These are phyloP conservation scores for Drosophila imparisetae DNA, from an alignment of 2,888 invertebrate species.

Conservation along the genomic window DNA sequence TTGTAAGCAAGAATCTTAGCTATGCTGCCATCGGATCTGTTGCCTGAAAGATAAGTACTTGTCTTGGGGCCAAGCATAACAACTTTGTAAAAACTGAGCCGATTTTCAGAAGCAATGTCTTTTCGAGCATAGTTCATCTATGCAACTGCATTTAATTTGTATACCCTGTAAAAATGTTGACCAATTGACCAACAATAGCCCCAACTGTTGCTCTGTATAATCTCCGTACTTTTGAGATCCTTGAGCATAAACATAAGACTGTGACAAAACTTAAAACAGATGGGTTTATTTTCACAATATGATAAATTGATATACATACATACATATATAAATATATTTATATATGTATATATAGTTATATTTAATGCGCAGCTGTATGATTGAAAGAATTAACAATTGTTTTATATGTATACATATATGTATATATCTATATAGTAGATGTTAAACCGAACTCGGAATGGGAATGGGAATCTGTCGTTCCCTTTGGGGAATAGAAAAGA, in stretches of 20 bases:
- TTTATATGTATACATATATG: background rate
- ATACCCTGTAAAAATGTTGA: background rate
- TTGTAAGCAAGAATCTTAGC: too few relatives aligned
- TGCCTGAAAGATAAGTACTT: background rate
- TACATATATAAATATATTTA: constrained; percentile 12
- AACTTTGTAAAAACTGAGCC: background rate
- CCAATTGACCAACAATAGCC: background rate
- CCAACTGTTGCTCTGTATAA: background rate
- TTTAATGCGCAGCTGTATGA: constrained; percentile 40
- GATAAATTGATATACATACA: constrained; percentile 14
- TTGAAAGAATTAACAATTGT: constrained; percentile 40
- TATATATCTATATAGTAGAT: constrained; percentile 13
- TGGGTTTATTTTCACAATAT: constrained; percentile 53
- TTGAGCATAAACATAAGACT: background rate
- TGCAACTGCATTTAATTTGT: background rate
- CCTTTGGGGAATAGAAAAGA: constrained; percentile 9
- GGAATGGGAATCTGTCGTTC: constrained; percentile 19
- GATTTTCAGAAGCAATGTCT: background rate
- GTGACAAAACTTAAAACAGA: constrained; percentile 16
- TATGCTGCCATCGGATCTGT: background rate
- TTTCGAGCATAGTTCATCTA: background rate
- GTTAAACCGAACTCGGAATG: constrained; percentile 45
- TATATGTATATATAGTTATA: constrained; percentile 29
- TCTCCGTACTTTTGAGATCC: background rate
- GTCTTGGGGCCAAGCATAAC: background rate